phyloP scores from a whole-genome alignment of 2,888 invertebrate genomes.

The Tinea trinotella region DNA sequence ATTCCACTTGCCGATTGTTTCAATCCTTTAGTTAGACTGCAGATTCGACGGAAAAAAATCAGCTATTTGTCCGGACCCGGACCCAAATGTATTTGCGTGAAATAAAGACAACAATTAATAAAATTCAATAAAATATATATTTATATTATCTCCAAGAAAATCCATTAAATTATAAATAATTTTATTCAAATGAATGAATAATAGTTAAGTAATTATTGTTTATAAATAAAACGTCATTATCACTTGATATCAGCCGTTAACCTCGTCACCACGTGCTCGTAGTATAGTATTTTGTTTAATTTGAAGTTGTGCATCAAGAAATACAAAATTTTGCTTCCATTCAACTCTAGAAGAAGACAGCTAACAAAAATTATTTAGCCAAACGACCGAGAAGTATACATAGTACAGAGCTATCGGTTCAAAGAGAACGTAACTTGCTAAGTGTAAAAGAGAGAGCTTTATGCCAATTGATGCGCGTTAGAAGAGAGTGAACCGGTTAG shows the following conservation, averaged over 20 bases:
- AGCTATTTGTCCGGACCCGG: too few relatives aligned
- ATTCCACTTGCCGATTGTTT: too few relatives aligned
- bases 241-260: conserved; percentile 63
- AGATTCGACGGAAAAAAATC: too few relatives aligned
- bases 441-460: conserved; percentile 46
- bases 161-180: too few relatives aligned
- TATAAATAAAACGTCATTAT: conserved; percentile 32
- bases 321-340: conserved; percentile 60
- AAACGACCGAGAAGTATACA: conserved; percentile 71
- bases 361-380: conserved; percentile 67
- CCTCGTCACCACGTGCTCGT: conserved; percentile 63
- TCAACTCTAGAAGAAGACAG: conserved; percentile 72
- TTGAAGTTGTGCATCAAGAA: conserved; percentile 67
- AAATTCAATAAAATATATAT: too few relatives aligned
- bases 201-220: not conserved
- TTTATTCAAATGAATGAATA: not conserved
- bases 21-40: too few relatives aligned
- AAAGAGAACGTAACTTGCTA: conserved; percentile 62
- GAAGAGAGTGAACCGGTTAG: conserved; percentile 49
- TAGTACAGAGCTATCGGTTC: conserved; percentile 70
- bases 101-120: too few relatives aligned
- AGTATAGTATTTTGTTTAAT: conserved; percentile 65
- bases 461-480: conserved; percentile 33
- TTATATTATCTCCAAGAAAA: too few relatives aligned
- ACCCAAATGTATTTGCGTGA: too few relatives aligned